phyloP scores from a whole-genome alignment of 2,888 invertebrate genomes.

The Drosophila demipolita region DNA sequence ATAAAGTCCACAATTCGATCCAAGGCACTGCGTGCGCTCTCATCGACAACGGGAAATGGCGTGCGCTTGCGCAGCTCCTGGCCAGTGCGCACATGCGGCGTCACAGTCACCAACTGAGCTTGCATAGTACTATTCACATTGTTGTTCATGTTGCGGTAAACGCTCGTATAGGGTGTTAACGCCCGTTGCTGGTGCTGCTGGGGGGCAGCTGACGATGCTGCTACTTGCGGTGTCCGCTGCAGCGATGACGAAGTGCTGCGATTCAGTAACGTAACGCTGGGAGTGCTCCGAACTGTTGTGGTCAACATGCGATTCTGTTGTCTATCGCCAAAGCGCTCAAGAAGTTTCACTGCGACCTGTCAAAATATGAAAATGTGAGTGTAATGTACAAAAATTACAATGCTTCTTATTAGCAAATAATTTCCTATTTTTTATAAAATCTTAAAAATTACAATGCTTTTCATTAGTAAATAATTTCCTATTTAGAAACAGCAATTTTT shows the following conservation, averaged over 20 bases:
- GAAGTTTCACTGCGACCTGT: slow-evolving; percentile 84
- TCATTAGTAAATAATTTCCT: background rate
- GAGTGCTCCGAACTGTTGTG: slow-evolving; percentile 17
- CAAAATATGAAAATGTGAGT: background rate
- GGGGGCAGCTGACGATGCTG: slow-evolving; percentile 10
- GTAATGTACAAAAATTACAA: too few relatives aligned
- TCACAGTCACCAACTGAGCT: slow-evolving; percentile 26
- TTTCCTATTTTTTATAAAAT: background rate
- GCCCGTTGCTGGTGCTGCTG: slow-evolving; percentile 32
- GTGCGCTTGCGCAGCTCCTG: slow-evolving; percentile 81
- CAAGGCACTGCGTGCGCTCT: slow-evolving; percentile 90
- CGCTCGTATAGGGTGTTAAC: slow-evolving; percentile 55
- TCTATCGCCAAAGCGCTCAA: slow-evolving; percentile 84
- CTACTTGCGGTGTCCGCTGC: slow-evolving; percentile 36
- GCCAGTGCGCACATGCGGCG: slow-evolving; percentile 42
- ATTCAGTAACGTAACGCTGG: slow-evolving; percentile 27
- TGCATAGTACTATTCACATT: slow-evolving; percentile 48
- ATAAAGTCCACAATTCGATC: slow-evolving; percentile 97
- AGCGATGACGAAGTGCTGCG: slow-evolving; percentile 23
- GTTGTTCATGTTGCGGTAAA: slow-evolving; percentile 58
- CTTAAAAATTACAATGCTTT: background rate
- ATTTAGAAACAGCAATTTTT: background rate
- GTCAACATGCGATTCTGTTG: slow-evolving; percentile 50
- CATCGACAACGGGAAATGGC: slow-evolving; percentile 84
- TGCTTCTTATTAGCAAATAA: background rate